Conservation (phyloP, 2,113 vertebrate genomes). For the Takifugu flavidus region DNA sequence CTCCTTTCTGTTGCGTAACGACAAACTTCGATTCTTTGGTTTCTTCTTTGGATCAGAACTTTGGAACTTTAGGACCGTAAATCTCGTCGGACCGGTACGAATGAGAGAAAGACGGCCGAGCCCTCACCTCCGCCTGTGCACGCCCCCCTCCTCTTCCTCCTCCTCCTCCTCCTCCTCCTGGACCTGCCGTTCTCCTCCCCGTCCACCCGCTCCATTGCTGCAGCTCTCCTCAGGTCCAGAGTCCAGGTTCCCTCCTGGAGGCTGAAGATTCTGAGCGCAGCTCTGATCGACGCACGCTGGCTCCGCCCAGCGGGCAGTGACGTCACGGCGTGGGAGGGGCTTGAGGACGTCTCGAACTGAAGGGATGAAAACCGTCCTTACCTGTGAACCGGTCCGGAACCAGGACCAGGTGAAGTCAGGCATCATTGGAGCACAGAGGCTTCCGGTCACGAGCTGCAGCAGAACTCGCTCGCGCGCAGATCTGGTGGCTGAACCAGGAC, state of each 20-base stretch:
- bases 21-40: not conserved
- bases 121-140: not conserved
- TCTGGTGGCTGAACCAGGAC: too few relatives aligned
- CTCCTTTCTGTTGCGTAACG: not conserved
- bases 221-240: not conserved
- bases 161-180: slow-evolving; percentile 54
- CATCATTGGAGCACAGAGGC: too few relatives aligned
- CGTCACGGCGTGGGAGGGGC: slow-evolving; percentile 18
- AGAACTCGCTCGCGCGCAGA: too few relatives aligned
- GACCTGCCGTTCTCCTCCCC: slow-evolving; percentile 14
- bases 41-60: too few relatives aligned
- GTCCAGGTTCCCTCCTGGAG: not conserved
- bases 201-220: slow-evolving; percentile 34
- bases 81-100: too few relatives aligned
- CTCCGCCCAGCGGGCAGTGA: slow-evolving; percentile 10
- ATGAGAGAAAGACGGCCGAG: too few relatives aligned
- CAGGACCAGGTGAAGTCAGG: too few relatives aligned
- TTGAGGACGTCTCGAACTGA: too few relatives aligned
- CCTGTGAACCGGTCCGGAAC: too few relatives aligned
- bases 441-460: too few relatives aligned
- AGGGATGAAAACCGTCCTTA: too few relatives aligned
- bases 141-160: slow-evolving; percentile 19
- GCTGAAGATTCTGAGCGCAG: slow-evolving; percentile 14
- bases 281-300: slow-evolving; percentile 1
- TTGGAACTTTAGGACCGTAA: too few relatives aligned